A percentile compares a stretch with the other conserved stretches of the same genome.
These are phyloP conservation scores for Chamaea fasciata DNA, from an alignment of 2,113 vertebrate species.

Conservation along the genomic window DNA sequence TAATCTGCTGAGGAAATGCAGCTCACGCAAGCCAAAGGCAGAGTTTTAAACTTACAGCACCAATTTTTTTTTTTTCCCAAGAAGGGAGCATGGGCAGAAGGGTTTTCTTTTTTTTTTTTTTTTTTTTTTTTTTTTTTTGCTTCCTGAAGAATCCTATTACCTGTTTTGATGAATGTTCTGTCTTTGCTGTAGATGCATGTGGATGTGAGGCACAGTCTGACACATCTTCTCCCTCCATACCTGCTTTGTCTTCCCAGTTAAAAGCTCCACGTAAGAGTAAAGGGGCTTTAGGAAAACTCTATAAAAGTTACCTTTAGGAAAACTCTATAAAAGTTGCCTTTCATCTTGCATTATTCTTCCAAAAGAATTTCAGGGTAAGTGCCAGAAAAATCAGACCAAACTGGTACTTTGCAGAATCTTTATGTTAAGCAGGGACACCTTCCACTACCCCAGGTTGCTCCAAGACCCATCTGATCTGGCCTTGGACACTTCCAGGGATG, in stretches of 20 bases:
- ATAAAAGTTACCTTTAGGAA: not conserved
- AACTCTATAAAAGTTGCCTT: not conserved
- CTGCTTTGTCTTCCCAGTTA: not conserved
- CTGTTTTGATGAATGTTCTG: not conserved
- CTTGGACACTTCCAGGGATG: not conserved
- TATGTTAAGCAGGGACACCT: not conserved
- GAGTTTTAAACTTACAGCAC: constrained; percentile 7
- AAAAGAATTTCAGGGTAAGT: not conserved
- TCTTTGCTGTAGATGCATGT: not conserved
- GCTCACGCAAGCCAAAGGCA: constrained; percentile 29
- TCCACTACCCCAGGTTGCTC: not conserved
- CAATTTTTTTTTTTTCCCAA: not conserved
- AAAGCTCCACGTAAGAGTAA: not conserved
- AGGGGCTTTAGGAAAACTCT: not conserved
- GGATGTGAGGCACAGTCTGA: not conserved
- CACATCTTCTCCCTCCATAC: not conserved
- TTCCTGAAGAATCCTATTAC: not conserved
- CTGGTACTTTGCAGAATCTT: not conserved
- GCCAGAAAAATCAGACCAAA: not conserved
- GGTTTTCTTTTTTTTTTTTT: not conserved
- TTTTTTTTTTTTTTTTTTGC: not conserved
- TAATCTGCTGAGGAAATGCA: constrained; percentile 56
- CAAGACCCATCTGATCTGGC: not conserved
- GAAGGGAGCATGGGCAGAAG: not conserved
- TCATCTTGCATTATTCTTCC: not conserved